These are phyloP conservation scores for Parnassius mnemosyne DNA, from an alignment of 2,888 invertebrate genomes.

Conservation along the genomic window DNA sequence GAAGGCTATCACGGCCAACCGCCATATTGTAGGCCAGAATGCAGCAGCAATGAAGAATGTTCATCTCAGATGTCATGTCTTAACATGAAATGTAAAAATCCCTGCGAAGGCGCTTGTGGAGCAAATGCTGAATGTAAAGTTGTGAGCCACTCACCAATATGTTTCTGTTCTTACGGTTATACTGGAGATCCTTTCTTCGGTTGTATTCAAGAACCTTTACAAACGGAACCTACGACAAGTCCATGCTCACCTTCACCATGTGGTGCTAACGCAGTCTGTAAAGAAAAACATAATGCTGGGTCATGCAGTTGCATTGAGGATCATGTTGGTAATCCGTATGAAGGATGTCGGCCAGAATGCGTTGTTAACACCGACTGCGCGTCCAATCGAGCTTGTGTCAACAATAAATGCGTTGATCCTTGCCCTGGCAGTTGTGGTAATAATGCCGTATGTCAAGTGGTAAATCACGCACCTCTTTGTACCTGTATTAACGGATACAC, in stretches of 20 bases:
- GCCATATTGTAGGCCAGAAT: conserved; percentile 89
- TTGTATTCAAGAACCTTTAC: conserved; percentile 70
- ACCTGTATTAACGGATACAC: conserved; percentile 84
- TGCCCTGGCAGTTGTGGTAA: conserved; percentile 89
- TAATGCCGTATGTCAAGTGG: conserved; percentile 87
- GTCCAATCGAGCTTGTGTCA: conserved; percentile 84
- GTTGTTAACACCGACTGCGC: conserved; percentile 86
- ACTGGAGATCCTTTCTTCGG: conserved; percentile 88
- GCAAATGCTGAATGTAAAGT: conserved; percentile 87
- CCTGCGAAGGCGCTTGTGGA: conserved; percentile 87
- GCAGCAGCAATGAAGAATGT: conserved; percentile 88
- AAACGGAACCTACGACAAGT: conserved; percentile 59
- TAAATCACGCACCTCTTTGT: conserved; percentile 85
- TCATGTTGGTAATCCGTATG: conserved; percentile 89
- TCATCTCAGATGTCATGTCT: conserved; percentile 84
- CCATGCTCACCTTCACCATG: conserved; percentile 83
- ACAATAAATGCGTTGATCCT: conserved; percentile 87
- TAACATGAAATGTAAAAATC: conserved; percentile 88
- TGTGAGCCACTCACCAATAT: conserved; percentile 88
- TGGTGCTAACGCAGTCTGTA: conserved; percentile 83
- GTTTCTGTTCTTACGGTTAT: conserved; percentile 84
- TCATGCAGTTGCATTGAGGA: conserved; percentile 86
- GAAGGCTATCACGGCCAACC: conserved; percentile 85
- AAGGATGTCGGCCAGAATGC: conserved; percentile 88
- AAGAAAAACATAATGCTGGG: conserved; percentile 80